These are phyloP conservation scores for Nyleta sp. DNA, from an alignment of 2,888 invertebrate genomes.

Conservation along the genomic window DNA sequence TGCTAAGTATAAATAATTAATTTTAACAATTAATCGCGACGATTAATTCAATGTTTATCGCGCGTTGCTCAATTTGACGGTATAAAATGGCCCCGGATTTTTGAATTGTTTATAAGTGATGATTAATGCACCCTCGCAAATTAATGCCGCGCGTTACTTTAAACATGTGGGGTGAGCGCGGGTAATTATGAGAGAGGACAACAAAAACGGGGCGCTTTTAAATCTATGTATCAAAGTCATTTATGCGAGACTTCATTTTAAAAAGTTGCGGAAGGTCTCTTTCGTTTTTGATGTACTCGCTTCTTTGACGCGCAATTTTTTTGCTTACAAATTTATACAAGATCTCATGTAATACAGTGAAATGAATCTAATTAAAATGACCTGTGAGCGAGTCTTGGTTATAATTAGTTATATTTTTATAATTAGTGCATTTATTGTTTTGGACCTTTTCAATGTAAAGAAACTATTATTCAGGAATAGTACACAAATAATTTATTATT, in stretches of 20 bases:
- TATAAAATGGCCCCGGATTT: constrained; percentile 11
- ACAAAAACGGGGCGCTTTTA: constrained; percentile 40
- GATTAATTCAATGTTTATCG: constrained; percentile 37
- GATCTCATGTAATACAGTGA: constrained; percentile 7
- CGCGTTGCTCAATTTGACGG: constrained; percentile 9
- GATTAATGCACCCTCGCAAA: constrained; percentile 38
- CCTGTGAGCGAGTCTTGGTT: background rate
- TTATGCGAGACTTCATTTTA: constrained; percentile 24
- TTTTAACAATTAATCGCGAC: constrained; percentile 32
- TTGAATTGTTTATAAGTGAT: constrained; percentile 30
- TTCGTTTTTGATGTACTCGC: constrained; percentile 18
- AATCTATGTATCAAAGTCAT: constrained; percentile 36
- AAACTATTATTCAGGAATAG: no score
- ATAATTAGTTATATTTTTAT: no score
- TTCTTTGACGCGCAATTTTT: constrained; percentile 16
- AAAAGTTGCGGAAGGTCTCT: background rate
- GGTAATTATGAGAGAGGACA: constrained; percentile 34
- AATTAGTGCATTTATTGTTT: no score
- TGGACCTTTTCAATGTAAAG: no score
- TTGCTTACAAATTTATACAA: background rate
- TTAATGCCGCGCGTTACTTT: constrained; percentile 24
- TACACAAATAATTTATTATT: no score
- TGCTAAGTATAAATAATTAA: constrained; percentile 48
- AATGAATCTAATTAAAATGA: constrained; percentile 8
- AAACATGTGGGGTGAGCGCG: constrained; percentile 2